Evolutionary conservation across 2,888 invertebrate species (phyloP), one percentile per base, ranked within the genome.

Genomic region (Melanargia galathea): DNA sequence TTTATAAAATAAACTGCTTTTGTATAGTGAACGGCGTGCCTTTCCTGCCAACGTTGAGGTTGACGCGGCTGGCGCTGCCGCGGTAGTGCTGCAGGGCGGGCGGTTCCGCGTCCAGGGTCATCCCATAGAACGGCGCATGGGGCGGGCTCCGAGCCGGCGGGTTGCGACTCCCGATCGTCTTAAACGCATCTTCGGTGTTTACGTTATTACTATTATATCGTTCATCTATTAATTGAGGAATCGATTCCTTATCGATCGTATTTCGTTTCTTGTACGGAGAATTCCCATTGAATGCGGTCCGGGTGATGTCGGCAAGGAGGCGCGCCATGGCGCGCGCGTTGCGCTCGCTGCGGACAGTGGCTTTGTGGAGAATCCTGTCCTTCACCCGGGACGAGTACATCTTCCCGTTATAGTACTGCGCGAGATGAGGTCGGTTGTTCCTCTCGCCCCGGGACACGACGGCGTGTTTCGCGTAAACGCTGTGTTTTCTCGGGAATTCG

Each of bases 91-190:
- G 11, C 20, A 18, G 24, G 16, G 5, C 40, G 43, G 16, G 30
- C 10, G 38, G 46, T 24, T 69, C 64, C 22, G 68, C 60, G 7
- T 73, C 79, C 0, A 80, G 78, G 49, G 78, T 79, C 76, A 77
- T 80, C 69, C 79, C 78, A 56, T 86, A 83, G 62, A 86, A 87
- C 24, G 85, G 68, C 1, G 87, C 84, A 43, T 86, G 84, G 0
- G 83, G 82, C 11, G 73, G 75, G 1, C 76, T 73, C 20, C 18
- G 8, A 1, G 3, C 13, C 22, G 22, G 22, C 2, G 16, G 0
- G 11, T 5, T 6, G 30, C 30, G 67, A 56, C 73, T 56, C 73
- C 72, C 57, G 73, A 76, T 38, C 57, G 72, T 52, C 73, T 71
- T 40, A 1, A 13, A 18, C 2, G 20, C 11, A 11, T 40, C 40